Percentiles rank a stretch among this genome's conserved stretches.
Conservation (phyloP, 2,888 invertebrate genomes). For the Campoplex nolae region DNA sequence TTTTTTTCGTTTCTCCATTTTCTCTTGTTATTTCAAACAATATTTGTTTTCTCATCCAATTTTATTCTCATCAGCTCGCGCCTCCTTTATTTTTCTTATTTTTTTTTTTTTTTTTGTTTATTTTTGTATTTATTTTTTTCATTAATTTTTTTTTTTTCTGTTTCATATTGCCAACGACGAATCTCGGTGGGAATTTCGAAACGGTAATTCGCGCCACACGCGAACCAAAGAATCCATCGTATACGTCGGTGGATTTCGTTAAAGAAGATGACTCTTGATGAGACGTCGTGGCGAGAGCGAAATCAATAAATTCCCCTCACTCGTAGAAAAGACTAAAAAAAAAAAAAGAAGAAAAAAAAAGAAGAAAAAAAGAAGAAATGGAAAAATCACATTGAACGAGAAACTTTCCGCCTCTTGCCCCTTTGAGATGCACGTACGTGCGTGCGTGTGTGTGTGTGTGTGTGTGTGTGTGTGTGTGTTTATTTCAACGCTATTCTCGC, state of each 20-base stretch:
- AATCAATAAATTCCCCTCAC: slow-evolving; percentile 57
- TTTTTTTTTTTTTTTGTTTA: background rate
- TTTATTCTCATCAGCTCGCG: background rate
- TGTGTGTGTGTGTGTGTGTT: background rate
- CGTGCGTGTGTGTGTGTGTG: background rate
- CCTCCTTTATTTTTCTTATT: background rate
- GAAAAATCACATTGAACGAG: background rate
- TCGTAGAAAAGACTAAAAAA: background rate
- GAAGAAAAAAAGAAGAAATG: background rate
- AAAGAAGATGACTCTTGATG: slow-evolving; percentile 52
- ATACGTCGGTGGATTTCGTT: slow-evolving; percentile 20
- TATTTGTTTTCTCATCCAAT: background rate
- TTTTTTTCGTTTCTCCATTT: background rate
- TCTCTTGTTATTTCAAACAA: background rate
- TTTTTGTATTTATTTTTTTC: background rate
- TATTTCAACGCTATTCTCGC: slow-evolving; percentile 26
- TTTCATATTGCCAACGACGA: background rate
- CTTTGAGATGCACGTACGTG: background rate
- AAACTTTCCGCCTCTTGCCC: background rate
- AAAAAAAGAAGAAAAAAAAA: background rate
- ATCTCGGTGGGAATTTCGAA: background rate
- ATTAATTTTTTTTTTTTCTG: background rate
- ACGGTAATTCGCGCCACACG: too few species aligned
- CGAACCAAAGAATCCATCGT: background rate
- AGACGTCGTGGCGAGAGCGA: slow-evolving; percentile 54